Evolutionary conservation across 2,797 vertebrate species (phyloP).

Genomic region (Eulemur albifrons): DNA sequence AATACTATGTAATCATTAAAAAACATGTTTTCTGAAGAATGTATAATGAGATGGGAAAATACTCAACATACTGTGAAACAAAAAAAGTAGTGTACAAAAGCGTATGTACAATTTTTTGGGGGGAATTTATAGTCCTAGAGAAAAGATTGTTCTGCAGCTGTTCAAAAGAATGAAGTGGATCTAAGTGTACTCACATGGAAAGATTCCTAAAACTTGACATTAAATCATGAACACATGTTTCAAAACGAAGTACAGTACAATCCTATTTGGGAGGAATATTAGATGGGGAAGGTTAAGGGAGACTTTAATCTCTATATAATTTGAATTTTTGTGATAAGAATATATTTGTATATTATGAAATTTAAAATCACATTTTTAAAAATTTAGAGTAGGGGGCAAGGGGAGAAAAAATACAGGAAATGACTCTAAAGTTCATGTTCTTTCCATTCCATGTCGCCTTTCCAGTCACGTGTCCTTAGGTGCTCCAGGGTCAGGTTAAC

Average conservation of each 20-base stretch:
- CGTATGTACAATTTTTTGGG: neutral
- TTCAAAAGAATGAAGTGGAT: neutral
- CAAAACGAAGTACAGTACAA: neutral
- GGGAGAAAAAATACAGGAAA: neutral
- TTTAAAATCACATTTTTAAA: conserved; percentile 24
- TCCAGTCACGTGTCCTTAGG: neutral
- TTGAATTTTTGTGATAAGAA: neutral
- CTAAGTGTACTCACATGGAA: neutral
- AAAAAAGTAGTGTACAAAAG: neutral
- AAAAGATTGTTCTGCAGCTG: neutral
- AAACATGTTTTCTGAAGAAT: neutral
- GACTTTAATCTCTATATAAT: neutral
- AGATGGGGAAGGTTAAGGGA: neutral
- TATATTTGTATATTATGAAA: neutral
- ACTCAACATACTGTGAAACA: neutral
- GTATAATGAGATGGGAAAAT: neutral
- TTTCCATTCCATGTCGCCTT: neutral
- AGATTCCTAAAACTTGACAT: neutral
- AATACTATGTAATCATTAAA: neutral
- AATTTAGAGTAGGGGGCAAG: neutral
- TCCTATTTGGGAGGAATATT: neutral
- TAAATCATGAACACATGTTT: neutral
- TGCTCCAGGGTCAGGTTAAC: neutral
- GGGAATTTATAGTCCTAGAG: neutral
- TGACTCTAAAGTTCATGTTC: neutral